Evolutionary conservation across 2,888 invertebrate genomes (phyloP).

Genomic region (Prosopocoilus inquinatus): DNA sequence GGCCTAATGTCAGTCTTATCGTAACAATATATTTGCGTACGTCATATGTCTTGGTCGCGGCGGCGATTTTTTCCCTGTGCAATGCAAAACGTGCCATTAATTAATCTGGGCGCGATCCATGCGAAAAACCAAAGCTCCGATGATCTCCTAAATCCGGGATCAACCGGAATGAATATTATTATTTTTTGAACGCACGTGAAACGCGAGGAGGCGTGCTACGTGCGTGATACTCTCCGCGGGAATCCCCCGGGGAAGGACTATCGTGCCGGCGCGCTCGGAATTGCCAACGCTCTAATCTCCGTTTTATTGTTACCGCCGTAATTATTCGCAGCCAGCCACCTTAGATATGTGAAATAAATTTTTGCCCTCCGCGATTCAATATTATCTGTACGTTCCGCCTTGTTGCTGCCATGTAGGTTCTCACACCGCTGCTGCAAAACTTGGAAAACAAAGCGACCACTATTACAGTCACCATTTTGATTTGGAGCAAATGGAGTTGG

Average conservation of each 20-base stretch:
- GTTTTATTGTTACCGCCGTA: neutral
- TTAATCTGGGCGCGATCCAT: neutral
- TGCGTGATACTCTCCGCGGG: neutral
- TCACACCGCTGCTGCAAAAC: too few species aligned
- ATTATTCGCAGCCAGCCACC: neutral
- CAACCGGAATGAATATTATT: constrained; percentile 3
- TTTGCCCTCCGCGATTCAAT: too few species aligned
- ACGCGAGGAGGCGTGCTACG: neutral
- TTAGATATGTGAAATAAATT: too few species aligned
- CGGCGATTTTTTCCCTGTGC: neutral
- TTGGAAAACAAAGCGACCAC: too few species aligned
- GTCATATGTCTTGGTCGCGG: neutral
- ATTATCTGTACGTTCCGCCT: too few species aligned
- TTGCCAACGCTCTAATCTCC: neutral
- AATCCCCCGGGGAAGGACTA: neutral
- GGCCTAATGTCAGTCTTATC: too few species aligned
- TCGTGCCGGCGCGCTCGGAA: constrained; percentile 1
- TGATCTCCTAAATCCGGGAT: too few species aligned
- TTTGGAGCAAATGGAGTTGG: too few species aligned
- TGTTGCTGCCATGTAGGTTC: too few species aligned
- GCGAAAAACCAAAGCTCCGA: too few species aligned
- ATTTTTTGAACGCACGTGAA: neutral
- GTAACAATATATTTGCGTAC: constrained; percentile 7
- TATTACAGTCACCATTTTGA: too few species aligned
- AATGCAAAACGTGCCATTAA: too few species aligned